These are phyloP conservation scores for Drosophila novamexicana DNA, from an alignment of 1,140 invertebrate genomes.

Conservation along the genomic window DNA sequence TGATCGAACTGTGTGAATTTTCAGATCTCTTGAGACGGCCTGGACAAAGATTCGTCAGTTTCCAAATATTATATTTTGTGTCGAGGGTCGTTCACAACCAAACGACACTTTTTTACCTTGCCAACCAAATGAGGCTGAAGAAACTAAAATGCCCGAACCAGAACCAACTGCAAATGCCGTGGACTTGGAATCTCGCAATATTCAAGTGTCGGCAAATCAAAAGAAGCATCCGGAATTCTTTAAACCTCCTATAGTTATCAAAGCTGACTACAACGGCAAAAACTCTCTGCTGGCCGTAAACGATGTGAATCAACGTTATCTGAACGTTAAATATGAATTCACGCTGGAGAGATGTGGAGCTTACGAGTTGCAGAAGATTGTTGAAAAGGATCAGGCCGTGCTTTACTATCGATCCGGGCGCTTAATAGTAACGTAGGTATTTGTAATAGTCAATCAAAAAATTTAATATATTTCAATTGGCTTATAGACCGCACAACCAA, in stretches of 20 bases:
- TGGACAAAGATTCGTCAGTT: constrained; percentile 30
- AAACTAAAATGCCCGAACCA: neutral
- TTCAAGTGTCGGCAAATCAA: constrained; percentile 16
- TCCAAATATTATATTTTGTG: constrained; percentile 25
- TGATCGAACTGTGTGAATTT: neutral
- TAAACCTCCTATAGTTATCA: constrained; percentile 37
- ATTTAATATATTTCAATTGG: neutral
- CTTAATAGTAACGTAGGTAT: constrained; percentile 24
- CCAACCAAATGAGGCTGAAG: neutral
- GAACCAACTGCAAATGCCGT: neutral
- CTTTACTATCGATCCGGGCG: constrained; percentile 46
- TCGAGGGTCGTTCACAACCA: constrained; percentile 8
- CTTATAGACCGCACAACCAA: constrained; percentile 5
- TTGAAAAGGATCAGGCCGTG: neutral
- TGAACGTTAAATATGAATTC: constrained; percentile 56
- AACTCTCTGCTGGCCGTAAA: constrained; percentile 34
- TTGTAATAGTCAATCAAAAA: too few species aligned
- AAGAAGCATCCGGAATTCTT: constrained; percentile 46
- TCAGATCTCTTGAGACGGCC: constrained; percentile 46
- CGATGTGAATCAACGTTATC: constrained; percentile 43
- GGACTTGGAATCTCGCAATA: constrained; percentile 22
- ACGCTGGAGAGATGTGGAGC: constrained; percentile 39
- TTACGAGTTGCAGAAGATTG: constrained; percentile 19
- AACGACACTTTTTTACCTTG: neutral
- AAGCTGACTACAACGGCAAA: constrained; percentile 45